Conservation (phyloP, 2,888 invertebrate species). For the Scaptomyza cyrtandrae region DNA sequence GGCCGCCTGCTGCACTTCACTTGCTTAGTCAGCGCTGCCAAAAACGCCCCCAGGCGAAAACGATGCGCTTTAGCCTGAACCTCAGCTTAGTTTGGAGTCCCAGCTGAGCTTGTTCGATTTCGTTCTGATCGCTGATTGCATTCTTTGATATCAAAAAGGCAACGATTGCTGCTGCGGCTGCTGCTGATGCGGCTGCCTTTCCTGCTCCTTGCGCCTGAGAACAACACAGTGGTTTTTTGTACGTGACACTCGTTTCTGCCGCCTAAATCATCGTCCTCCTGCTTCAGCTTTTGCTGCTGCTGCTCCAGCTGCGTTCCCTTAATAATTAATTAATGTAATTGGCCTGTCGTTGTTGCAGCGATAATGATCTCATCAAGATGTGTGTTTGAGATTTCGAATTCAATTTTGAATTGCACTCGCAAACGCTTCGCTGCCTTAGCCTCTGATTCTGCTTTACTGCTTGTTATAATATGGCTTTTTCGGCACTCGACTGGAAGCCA, state of each 20-base stretch:
- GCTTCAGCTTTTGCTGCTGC: not conserved
- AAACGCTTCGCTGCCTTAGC: conserved; percentile 10
- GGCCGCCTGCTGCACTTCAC: conserved; percentile 51
- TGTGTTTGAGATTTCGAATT: conserved; percentile 76
- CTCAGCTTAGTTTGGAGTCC: conserved; percentile 13
- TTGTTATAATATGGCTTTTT: conserved; percentile 51
- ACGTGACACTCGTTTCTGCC: conserved; percentile 68
- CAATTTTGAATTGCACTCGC: conserved; percentile 70
- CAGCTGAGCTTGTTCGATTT: conserved; percentile 68
- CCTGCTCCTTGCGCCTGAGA: conserved; percentile 55
- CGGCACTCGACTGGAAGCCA: conserved; percentile 41
- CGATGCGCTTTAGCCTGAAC: conserved; percentile 26
- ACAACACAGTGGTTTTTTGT: conserved; percentile 55
- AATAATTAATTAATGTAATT: conserved; percentile 85
- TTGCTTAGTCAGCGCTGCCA: conserved; percentile 74
- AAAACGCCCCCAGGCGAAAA: conserved; percentile 69
- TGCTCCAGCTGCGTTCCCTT: conserved; percentile 71
- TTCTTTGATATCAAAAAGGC: conserved; percentile 66
- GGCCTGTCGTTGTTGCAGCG: conserved; percentile 83
- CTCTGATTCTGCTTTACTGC: not conserved
- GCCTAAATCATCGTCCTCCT: conserved; percentile 4
- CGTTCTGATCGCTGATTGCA: conserved; percentile 73
- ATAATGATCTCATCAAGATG: conserved; percentile 82
- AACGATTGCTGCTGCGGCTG: conserved; percentile 38
- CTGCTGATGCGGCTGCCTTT: not conserved